These are phyloP conservation scores for Trichonephila inaurata DNA, from an alignment of 1,140 invertebrate species.

Conservation along the genomic window DNA sequence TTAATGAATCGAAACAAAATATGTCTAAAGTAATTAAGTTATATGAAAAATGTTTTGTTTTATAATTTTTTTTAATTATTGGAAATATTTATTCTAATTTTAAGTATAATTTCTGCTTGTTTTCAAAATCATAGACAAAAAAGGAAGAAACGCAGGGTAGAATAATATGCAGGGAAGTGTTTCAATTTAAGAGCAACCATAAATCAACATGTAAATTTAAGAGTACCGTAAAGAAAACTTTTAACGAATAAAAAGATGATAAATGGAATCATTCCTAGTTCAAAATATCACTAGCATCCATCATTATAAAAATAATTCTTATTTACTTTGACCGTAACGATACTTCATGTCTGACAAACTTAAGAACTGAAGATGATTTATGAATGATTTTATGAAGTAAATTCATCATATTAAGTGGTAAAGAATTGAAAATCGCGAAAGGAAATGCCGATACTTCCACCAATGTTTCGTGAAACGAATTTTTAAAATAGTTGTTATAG, in stretches of 20 bases:
- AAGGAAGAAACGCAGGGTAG: not conserved
- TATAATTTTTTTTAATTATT: too few species aligned
- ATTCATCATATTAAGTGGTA: not conserved
- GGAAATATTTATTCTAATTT: too few species aligned
- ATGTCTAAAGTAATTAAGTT: too few species aligned
- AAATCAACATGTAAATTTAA: conserved; percentile 14
- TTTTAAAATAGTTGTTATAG: not conserved
- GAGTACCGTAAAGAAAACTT: not conserved
- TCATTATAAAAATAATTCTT: conserved; percentile 8
- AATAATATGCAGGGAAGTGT: not conserved
- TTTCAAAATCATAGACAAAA: too few species aligned
- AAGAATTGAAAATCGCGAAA: not conserved
- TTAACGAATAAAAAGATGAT: conserved; percentile 12
- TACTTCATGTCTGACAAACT: not conserved
- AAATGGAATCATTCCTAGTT: conserved; percentile 18
- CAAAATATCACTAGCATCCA: conserved; percentile 21
- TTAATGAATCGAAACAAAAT: too few species aligned
- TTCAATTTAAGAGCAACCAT: not conserved
- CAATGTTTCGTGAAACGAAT: not conserved
- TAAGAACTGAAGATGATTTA: conserved; percentile 15
- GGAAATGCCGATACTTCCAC: not conserved
- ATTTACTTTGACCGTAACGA: not conserved
- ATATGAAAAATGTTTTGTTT: too few species aligned
- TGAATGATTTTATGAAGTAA: not conserved
- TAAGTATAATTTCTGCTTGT: too few species aligned